Base-by-base conservation (phyloP, 2,113 vertebrate genomes). In the Tautogolabrus adspersus region DNA sequence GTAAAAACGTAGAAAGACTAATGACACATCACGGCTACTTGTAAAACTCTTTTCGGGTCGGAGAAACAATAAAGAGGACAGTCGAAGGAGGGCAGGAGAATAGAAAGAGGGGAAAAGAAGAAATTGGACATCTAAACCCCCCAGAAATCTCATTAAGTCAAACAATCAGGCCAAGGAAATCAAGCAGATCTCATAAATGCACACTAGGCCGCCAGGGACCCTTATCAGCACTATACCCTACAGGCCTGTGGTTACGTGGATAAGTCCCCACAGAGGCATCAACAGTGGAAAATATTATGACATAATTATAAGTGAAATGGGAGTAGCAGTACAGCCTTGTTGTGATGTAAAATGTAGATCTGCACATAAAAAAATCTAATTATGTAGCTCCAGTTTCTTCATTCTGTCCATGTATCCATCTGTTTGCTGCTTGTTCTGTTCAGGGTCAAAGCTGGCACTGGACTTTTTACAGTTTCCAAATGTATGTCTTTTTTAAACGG, bases 131-230 rank as follows among this genome's bases (percentile, higher is more conserved):
- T 63, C 52, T 52, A n/a, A 77, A 75, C 49, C 22, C 42, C 64
- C 73, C 52, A n/a, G 16, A 63, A 79, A 86, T 82, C 59, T 84
- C 16, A 90, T 89, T 88, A 75, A 73, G 89, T 79, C 57, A 38
- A 80, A 87, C 79, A 92, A 92, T 82, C 55, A 87, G 89, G 87
- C 57, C 78, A 77, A 63, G 42, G 52, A 77, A 86, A 68, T 58
- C 69, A 68, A 57, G 46, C 23, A 55, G 54, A 71, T 70, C 40
- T 71, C 26, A 65, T n/a, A 69, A 38, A 80, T 55, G 59, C 49
- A 22, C 26, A 78, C 19, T 51, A 52, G 19, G 82, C 79, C 82
- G n/a, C 75, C 52, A 62, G 82, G 82, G 87, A 90, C 68, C 37
- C 58, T 86, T 77, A 90, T 81, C 82, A 84, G 73, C 63, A 30